Evolutionary conservation across 2,113 vertebrate species (phyloP), one percentile per base, ranked within the genome.

Genomic region (Antennarius striatus): DNA sequence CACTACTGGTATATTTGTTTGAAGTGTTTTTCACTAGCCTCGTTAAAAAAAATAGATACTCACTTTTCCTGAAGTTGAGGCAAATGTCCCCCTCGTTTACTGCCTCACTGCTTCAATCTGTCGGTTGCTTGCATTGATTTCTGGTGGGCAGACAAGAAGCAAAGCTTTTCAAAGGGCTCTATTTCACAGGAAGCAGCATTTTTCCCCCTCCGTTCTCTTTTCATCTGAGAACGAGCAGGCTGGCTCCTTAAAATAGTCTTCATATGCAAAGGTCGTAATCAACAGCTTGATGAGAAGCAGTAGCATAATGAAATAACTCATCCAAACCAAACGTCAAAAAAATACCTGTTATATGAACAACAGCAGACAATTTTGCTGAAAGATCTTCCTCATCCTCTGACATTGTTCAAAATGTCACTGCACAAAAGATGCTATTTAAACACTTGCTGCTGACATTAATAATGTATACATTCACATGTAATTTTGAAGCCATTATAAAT

Each of bases 41-140:
- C 22, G 2, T 22, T 22, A 22, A 22, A 22, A 22, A 1, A 22
- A 22, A 22, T 22, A 22, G 22, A 22, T 22, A 22, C 22, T 22
- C 22, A 22, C 22, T 22, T 22, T 22, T 22, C 22, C 22, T 22
- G 22, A 22, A 22, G 22, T 22, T 22, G 22, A 22, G 22, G 22
- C 22, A 22, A 22, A 22, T 22, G 22, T 22, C 32, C 32, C 32
- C 32, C 3, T 7, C 3, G 32, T 15, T 47, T 15, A 47, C 45
- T 47, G 45, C 11, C 54, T 76, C 30, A n/a, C 50, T 54, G 6
- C 22, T 22, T 59, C 42, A 72, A 58, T 68, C n/a, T 29, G 56
- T 82, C 79, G 67, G 77, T 63, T 59, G 53, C 65, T 75, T 69
- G 66, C 53, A 83, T 74, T 69, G 77, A 88, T 86, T 89, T 84